Base-by-base conservation (phyloP, 1,140 invertebrate species). In the Dysdera silvatica region DNA sequence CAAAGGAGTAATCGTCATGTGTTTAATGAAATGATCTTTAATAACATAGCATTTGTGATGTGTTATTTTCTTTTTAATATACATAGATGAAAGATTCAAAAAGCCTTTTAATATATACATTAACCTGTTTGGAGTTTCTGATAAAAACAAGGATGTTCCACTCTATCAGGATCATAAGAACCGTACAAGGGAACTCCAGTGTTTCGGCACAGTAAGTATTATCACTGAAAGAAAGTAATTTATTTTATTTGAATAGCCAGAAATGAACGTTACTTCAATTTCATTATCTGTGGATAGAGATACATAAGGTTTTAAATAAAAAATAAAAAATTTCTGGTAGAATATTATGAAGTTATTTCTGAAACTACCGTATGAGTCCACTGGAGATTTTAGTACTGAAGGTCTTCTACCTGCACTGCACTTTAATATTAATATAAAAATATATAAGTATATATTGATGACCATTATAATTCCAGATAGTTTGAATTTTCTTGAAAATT, bases 31-130 rank as follows among this genome's bases (percentile, higher is more conserved):
- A 14, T 37, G 10, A 14, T 37, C 12, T n/a, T n/a, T 37, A n/a
- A n/a, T n/a, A 10, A n/a, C 35, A 37, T 10, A 37, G 35, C 2
- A 14, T n/a, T 37, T 37, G n/a, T 14, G 10, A 10, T 14, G 35
- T 14, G 35, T 14, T 37, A 37, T 37, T 37, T n/a, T 14, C n/a
- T 14, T 37, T 8, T 4, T 43, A n/a, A n/a, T n/a, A n/a, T 18
- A 28, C 49, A 24, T 45, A 88, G 87, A 90, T 73, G 88, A 91
- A 74, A 85, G 83, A 65, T 91, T 91, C 71, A 88, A 92, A 71
- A 89, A 91, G 74, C 85, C 84, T 70, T 94, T 94, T 74, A 83
- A 86, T 74, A 82, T 93, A 29, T 87, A 84, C 71, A 86, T 93
- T 64, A 79, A 83, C 14, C 86, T 92, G 69, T 85, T 90, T 69